These are phyloP conservation scores for Malacoraja senta DNA, from an alignment of 2,797 vertebrate genomes.

Conservation along the genomic window DNA sequence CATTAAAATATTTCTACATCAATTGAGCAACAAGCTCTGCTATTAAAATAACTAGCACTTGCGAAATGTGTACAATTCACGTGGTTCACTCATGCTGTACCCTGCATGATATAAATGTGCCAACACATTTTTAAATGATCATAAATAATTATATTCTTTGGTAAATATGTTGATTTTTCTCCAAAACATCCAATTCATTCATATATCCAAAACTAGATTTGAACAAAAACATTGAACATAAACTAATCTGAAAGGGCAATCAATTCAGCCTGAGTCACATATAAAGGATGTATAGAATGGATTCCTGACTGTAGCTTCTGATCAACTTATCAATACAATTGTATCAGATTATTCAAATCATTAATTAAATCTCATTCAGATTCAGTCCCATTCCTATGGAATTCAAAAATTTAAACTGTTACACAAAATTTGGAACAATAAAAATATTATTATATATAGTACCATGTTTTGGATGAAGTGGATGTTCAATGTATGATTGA, in stretches of 20 bases:
- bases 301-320: background rate
- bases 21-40: background rate
- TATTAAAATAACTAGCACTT: background rate
- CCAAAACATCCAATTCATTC: conserved; percentile 82
- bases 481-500: no score
- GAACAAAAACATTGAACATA: conserved; percentile 72
- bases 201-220: conserved; percentile 77
- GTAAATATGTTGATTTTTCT: conserved; percentile 76
- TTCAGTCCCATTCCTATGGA: background rate
- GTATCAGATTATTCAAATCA: background rate
- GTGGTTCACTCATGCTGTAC: conserved; percentile 6
- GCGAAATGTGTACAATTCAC: background rate
- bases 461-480: no score
- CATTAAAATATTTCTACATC: background rate
- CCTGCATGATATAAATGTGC: conserved; percentile 35
- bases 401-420: background rate
- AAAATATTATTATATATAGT: no score
- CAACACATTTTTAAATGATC: conserved; percentile 57
- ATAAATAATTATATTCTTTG: conserved; percentile 70
- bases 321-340: background rate
- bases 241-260: conserved; percentile 70
- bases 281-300: conserved; percentile 36
- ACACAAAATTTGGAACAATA: background rate
- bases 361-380: background rate
- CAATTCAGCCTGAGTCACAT: conserved; percentile 65